Base-by-base conservation (phyloP, 1,140 invertebrate species). In the Zeugodacus cucurbitae region DNA sequence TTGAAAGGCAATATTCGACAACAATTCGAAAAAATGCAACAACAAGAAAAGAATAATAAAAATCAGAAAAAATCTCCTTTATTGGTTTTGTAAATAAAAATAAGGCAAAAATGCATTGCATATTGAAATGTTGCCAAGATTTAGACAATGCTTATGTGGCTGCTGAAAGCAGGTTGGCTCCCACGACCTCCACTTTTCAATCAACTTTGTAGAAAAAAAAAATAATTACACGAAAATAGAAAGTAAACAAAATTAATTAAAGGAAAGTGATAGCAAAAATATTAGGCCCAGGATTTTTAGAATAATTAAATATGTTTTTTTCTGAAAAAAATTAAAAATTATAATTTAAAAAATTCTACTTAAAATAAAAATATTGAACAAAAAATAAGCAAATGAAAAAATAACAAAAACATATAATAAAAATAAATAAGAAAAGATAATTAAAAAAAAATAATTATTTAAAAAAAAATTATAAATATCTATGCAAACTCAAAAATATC, bases 51-150 rank as follows among this genome's bases (percentile, higher is more conserved):
- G n/a, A n/a, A n/a, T n/a, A n/a, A n/a, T n/a, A n/a, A 41, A 41
- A 44, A 41, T 8, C 17, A n/a, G 2, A 48, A 82, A 82, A 54
- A 48, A 5, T 2, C 41, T 44, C 41, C 7, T n/a, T 22, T 87
- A 44, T 58, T 87, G 59, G 86, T 87, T 87, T 70, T 54, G 87
- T 86, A 67, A 37, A 88, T 67, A 74, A 58, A 86, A 88, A 29
- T 59, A 59, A 88, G 64, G 48, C 44, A 86, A 86, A 86, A 88
- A 64, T 82, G 26, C 34, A 58, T 44, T 88, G 74, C 74, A 86
- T 62, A 85, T 62, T 58, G 48, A 59, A 82, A 88, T 58, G 70
- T n/a, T 74, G 74, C 74, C 74, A 82, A 82, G 41, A 22, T 48
- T 54, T 82, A 82, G 41, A 54, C 74, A 82, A 82, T 44, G 74